phyloP scores from a whole-genome alignment of 2,113 vertebrate genomes.

The Scalopus aquaticus region DNA sequence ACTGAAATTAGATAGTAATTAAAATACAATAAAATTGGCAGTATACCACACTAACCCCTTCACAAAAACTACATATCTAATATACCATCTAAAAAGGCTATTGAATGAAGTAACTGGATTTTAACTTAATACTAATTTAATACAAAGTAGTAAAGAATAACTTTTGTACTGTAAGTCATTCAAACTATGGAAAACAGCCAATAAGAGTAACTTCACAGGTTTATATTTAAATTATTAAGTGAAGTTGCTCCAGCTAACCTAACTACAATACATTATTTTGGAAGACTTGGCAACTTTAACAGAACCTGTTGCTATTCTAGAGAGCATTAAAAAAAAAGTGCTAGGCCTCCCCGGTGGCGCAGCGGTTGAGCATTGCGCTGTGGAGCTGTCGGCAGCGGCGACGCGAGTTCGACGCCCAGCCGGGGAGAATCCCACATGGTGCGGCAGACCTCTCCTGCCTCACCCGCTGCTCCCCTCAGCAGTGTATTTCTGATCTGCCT shows the following conservation, averaged over 20 bases:
- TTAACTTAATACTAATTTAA: not conserved
- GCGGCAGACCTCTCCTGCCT: too few species aligned
- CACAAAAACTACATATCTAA: not conserved
- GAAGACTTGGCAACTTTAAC: not conserved
- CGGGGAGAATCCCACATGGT: too few species aligned
- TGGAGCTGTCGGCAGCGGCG: too few species aligned
- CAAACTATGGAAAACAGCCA: slow-evolving; percentile 22
- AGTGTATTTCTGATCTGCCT: too few species aligned
- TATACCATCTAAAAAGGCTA: not conserved
- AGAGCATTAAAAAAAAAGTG: not conserved
- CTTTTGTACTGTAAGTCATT: not conserved
- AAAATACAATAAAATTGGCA: not conserved
- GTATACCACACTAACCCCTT: not conserved
- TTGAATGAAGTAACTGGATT: not conserved
- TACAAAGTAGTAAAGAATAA: not conserved
- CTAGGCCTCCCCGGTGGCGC: too few species aligned
- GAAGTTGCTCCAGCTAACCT: not conserved
- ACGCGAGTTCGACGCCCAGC: too few species aligned
- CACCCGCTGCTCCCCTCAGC: too few species aligned
- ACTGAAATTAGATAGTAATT: not conserved
- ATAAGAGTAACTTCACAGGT: not conserved
- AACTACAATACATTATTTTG: not conserved
- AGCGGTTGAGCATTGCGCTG: too few species aligned
- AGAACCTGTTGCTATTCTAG: not conserved
- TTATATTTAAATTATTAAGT: slow-evolving; percentile 21